Evolutionary conservation across 2,797 vertebrate genomes (phyloP).

Genomic region (Discoglossus pictus): DNA sequence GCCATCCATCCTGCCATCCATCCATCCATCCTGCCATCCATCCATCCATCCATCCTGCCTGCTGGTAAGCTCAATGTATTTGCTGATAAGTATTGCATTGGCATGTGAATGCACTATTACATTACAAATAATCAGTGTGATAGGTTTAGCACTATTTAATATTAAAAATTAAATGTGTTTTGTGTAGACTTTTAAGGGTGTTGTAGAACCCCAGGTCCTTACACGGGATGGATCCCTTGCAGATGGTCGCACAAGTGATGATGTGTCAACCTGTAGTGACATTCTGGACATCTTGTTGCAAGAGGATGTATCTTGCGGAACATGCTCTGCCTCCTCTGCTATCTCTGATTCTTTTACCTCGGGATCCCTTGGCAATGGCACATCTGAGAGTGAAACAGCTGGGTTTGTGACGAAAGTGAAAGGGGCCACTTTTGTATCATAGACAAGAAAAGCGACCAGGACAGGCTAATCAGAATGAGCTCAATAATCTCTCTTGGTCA

Average conservation of each 20-base stretch:
- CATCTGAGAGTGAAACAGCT: conserved; percentile 82
- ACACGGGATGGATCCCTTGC: conserved; percentile 62
- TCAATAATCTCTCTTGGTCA: conserved; percentile 5
- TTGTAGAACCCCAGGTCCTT: background rate
- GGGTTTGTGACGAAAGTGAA: conserved; percentile 24
- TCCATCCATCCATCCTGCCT: too few relatives aligned
- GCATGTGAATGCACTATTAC: too few relatives aligned
- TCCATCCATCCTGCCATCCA: too few relatives aligned
- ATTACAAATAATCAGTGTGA: too few relatives aligned
- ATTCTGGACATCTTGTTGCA: conserved; percentile 84
- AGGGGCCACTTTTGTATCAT: too few relatives aligned
- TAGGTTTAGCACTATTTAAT: too few relatives aligned
- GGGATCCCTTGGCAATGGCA: conserved; percentile 75
- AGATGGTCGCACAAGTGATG: conserved; percentile 74
- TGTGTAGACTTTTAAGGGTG: too few relatives aligned
- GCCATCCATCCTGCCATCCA: too few relatives aligned
- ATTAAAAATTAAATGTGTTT: too few relatives aligned
- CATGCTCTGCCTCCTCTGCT: conserved; percentile 80
- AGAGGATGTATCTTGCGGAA: conserved; percentile 84
- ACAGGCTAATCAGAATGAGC: background rate
- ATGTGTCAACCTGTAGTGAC: conserved; percentile 82
- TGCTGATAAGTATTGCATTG: too few relatives aligned
- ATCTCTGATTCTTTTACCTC: conserved; percentile 79
- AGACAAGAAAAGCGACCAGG: too few relatives aligned
- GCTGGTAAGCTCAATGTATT: too few relatives aligned